A percentile compares a stretch with the other conserved stretches of the same genome.
phyloP scores from a whole-genome alignment of 2,797 vertebrate species.

The Cossypha niveicapilla region DNA sequence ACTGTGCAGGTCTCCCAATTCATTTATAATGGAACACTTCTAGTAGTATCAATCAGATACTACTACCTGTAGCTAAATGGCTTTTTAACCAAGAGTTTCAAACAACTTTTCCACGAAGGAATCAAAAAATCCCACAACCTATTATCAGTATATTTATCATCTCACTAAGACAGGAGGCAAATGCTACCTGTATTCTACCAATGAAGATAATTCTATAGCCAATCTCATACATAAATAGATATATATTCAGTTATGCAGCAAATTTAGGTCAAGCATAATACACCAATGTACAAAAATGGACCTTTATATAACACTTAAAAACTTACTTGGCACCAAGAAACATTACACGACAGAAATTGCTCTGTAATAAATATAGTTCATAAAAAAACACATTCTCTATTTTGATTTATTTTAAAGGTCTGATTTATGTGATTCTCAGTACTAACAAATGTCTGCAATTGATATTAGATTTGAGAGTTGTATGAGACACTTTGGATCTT shows the following conservation, averaged over 20 bases:
- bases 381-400: slow-evolving; percentile 7
- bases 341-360: background rate
- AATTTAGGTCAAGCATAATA: background rate
- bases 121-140: background rate
- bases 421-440: background rate
- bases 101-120: background rate
- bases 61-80: background rate
- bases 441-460: background rate
- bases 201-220: background rate
- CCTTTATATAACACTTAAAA: background rate
- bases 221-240: background rate
- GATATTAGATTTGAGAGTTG: background rate
- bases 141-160: background rate
- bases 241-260: background rate
- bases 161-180: background rate
- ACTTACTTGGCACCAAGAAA: background rate
- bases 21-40: background rate
- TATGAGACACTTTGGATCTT: background rate
- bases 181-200: background rate
- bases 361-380: slow-evolving; percentile 16
- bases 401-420: background rate
- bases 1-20: background rate
- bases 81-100: background rate
- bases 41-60: background rate
- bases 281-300: background rate